Conservation (phyloP, 2,113 vertebrate species). For the Ovis canadensis region DNA sequence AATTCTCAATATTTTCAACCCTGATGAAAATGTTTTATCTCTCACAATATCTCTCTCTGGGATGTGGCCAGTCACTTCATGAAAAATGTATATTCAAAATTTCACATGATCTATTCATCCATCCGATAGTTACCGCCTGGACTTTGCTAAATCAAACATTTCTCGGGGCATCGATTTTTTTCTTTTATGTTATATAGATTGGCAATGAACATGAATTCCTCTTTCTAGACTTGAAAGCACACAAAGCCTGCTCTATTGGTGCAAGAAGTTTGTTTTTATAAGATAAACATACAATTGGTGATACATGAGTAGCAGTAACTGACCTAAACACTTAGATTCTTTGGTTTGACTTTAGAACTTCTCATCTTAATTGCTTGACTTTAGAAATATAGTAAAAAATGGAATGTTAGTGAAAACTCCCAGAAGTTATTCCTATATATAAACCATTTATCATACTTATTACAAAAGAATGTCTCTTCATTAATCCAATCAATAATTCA, state of each 20-base stretch:
- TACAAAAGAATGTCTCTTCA: neutral
- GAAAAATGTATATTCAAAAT: constrained; percentile 67
- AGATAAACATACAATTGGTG: neutral
- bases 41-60: constrained; percentile 37
- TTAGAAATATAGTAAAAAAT: neutral
- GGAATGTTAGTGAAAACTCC: neutral
- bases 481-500: neutral
- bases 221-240: neutral
- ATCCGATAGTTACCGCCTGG: constrained; percentile 63
- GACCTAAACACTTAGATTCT: neutral
- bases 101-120: constrained; percentile 32
- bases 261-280: neutral
- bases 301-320: neutral
- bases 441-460: neutral
- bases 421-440: neutral
- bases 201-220: constrained; percentile 26
- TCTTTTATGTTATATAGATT: neutral
- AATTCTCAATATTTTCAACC: constrained; percentile 71
- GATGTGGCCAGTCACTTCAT: constrained; percentile 41
- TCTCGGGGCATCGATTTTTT: constrained; percentile 37
- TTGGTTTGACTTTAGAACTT: neutral
- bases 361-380: neutral
- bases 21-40: constrained; percentile 67
- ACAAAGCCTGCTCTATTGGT: neutral
- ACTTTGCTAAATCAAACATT: constrained; percentile 60